Percentiles rank a stretch among this genome's conserved stretches.
These are phyloP conservation scores for Eucidaris tribuloides DNA, from an alignment of 35 echinoderm and acorn worm genomes.

Conservation along the genomic window DNA sequence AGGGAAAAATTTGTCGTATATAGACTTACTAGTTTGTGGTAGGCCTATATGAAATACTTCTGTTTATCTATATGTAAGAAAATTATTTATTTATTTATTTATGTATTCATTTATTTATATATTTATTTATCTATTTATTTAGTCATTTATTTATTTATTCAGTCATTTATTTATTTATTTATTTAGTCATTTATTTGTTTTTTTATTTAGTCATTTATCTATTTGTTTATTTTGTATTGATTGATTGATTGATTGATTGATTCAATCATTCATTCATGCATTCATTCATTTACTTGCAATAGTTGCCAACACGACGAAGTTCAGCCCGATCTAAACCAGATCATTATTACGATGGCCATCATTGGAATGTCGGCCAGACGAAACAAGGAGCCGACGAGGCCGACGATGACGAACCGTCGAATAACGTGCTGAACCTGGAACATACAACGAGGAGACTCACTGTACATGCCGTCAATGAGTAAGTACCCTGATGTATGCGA, in stretches of 20 bases:
- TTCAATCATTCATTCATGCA: background rate
- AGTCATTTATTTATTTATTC: no score
- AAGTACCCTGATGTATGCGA: no score
- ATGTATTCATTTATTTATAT: no score
- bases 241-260: background rate
- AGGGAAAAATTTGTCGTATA: no score
- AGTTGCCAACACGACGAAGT: background rate
- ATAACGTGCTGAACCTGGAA: slow-evolving; percentile 53
- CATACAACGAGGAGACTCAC: slow-evolving; percentile 75
- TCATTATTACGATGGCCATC: slow-evolving; percentile 54
- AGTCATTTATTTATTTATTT: no score
- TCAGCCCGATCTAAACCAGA: slow-evolving; percentile 2
- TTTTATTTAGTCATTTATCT: no score
- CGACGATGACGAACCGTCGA: slow-evolving; percentile 28
- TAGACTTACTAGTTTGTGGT: no score
- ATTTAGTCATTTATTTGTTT: no score
- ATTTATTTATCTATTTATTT: no score
- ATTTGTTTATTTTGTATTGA: background rate
- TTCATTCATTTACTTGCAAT: background rate
- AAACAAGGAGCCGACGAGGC: background rate
- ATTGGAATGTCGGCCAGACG: slow-evolving; percentile 61
- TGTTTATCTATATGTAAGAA: no score
- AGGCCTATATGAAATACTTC: no score
- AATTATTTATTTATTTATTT: background rate
- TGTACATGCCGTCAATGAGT: slow-evolving; percentile 79